Evolutionary conservation across 2,797 vertebrate species (phyloP).

Genomic region (Lates japonicus): DNA sequence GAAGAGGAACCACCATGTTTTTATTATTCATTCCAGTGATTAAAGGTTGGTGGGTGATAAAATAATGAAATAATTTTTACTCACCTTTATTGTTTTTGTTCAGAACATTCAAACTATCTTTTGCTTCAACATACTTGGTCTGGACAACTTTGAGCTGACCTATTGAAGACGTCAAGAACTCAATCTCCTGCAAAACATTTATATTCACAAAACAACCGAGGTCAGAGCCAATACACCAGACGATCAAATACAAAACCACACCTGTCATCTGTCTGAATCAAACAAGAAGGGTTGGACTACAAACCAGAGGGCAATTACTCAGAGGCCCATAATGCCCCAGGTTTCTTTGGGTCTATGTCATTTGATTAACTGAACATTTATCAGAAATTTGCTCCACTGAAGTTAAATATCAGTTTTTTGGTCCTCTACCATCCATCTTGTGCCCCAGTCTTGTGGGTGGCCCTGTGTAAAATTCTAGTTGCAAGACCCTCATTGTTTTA

Average conservation of each 20-base stretch:
- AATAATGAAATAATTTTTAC: conserved; percentile 1
- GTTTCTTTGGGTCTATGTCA: background rate
- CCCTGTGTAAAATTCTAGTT: background rate
- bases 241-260: background rate
- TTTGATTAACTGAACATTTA: background rate
- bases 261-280: background rate
- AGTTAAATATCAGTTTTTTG: background rate
- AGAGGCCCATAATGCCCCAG: background rate
- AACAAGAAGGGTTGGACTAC: background rate
- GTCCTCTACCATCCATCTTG: too few relatives aligned
- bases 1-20: background rate
- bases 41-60: too few relatives aligned
- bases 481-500: background rate
- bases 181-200: conserved; percentile 88
- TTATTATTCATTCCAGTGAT: background rate
- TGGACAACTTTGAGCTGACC: conserved; percentile 95
- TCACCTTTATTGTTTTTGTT: conserved; percentile 91
- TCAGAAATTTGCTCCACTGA: background rate
- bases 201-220: background rate
- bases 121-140: conserved; percentile 95
- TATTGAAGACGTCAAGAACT: conserved; percentile 95
- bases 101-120: conserved; percentile 92
- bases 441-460: background rate
- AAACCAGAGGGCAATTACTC: background rate
- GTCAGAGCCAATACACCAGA: background rate